Percentiles rank a stretch among this genome's conserved stretches.
These are phyloP conservation scores for Rhyacichthys aspro DNA, from an alignment of 2,797 vertebrate species.

Conservation along the genomic window DNA sequence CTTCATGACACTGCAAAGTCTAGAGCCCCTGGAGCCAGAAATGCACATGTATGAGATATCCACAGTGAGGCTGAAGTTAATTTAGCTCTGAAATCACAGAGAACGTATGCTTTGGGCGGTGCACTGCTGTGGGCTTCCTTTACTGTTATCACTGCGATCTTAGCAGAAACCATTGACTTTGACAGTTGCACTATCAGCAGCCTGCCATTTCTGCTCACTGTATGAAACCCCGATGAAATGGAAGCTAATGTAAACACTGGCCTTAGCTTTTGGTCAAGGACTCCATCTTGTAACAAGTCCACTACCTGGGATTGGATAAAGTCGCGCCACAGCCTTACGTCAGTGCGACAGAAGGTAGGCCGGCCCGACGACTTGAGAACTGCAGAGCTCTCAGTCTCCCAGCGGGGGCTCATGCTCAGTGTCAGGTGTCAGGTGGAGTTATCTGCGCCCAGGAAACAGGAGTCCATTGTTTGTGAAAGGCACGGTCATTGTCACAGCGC, in stretches of 20 bases:
- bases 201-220: conserved; percentile 37
- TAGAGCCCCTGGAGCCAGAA: conserved; percentile 58
- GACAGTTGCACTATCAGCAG: conserved; percentile 57
- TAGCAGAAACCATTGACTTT: conserved; percentile 46
- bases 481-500: conserved; percentile 67
- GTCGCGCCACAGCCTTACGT: conserved; percentile 39
- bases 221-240: background rate
- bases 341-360: conserved; percentile 12
- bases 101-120: conserved; percentile 44
- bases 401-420: conserved; percentile 67
- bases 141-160: conserved; percentile 38
- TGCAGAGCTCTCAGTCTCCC: conserved; percentile 59
- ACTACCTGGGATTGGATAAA: conserved; percentile 47
- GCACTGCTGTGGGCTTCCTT: conserved; percentile 44
- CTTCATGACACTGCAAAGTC: conserved; percentile 69
- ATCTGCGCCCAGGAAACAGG: conserved; percentile 49
- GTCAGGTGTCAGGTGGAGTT: conserved; percentile 80
- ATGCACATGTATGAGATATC: conserved; percentile 60
- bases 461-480: conserved; percentile 73
- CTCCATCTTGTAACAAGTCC: conserved; percentile 23
- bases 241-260: conserved; percentile 33
- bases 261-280: conserved; percentile 45
- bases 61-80: conserved; percentile 49
- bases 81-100: conserved; percentile 63
- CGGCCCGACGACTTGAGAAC: conserved; percentile 58